Percentiles rank a stretch among this genome's conserved stretches.
Conservation (phyloP, 2,797 vertebrate genomes). For the Erithacus rubecula region DNA sequence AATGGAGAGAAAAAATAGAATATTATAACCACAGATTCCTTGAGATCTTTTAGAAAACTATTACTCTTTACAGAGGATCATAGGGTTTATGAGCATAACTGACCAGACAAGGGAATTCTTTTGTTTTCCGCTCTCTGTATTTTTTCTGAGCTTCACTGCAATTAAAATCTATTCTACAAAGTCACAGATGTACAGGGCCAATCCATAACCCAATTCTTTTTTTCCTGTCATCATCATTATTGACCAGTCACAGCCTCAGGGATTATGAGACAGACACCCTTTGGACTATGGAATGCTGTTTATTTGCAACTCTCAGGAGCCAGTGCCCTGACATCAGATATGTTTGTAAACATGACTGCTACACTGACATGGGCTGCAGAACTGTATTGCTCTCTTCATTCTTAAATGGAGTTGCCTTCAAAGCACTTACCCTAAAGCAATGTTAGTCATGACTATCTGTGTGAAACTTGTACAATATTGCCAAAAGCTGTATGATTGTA, state of each 20-base stretch:
- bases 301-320: conserved; percentile 17
- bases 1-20: background rate
- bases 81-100: background rate
- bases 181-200: background rate
- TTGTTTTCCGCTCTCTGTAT: background rate
- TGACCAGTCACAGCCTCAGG: conserved; percentile 47
- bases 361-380: background rate
- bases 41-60: background rate
- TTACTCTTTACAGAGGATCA: background rate
- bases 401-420: conserved; percentile 31
- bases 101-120: background rate
- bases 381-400: conserved; percentile 24
- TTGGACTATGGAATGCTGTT: conserved; percentile 37
- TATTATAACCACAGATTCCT: background rate
- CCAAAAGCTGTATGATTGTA: conserved; percentile 42
- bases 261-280: conserved; percentile 45
- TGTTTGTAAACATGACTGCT: conserved; percentile 24
- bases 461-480: conserved; percentile 45
- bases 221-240: conserved; percentile 9
- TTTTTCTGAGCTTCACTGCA: background rate
- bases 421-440: conserved; percentile 16
- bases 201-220: conserved; percentile 36
- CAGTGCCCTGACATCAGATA: conserved; percentile 37
- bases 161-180: conserved; percentile 28
- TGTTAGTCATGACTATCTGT: conserved; percentile 11